Conservation (phyloP, 2,113 vertebrate genomes). For the Rhabdomys dilectus region DNA sequence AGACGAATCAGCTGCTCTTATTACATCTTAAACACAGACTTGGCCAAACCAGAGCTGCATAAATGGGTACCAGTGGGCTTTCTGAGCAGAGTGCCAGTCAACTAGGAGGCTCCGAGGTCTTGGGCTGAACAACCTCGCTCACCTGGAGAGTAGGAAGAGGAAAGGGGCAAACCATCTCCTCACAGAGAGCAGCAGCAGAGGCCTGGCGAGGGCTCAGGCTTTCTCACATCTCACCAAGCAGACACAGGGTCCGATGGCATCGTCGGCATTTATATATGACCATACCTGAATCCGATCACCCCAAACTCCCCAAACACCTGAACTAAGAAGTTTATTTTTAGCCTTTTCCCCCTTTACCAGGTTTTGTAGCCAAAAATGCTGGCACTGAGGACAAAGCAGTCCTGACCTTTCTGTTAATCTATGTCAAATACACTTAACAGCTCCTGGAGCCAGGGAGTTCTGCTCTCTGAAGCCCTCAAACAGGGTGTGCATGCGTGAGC, state of each 20-base stretch:
- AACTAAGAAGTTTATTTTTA: background rate
- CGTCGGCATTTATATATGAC: background rate
- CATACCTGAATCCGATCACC: background rate
- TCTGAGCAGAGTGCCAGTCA: background rate
- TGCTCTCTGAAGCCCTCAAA: background rate
- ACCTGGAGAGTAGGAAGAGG: background rate
- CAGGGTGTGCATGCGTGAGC: too few species aligned
- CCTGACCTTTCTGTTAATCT: background rate
- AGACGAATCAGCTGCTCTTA: too few species aligned
- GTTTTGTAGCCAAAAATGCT: background rate
- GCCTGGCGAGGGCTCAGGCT: fast-evolving
- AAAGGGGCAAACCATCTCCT: background rate
- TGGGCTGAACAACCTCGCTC: background rate
- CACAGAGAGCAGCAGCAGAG: background rate
- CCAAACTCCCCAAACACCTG: background rate
- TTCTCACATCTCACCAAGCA: background rate
- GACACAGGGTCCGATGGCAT: background rate
- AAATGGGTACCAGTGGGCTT: background rate
- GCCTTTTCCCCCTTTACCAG: background rate
- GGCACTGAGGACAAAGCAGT: background rate
- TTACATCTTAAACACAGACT: background rate
- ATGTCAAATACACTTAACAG: background rate
- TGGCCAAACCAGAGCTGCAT: conserved; percentile 24
- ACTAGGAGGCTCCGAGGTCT: background rate
- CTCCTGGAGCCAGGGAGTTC: background rate